Evolutionary conservation across 2,113 vertebrate species (phyloP).

Genomic region (Tympanuchus pallidicinctus): DNA sequence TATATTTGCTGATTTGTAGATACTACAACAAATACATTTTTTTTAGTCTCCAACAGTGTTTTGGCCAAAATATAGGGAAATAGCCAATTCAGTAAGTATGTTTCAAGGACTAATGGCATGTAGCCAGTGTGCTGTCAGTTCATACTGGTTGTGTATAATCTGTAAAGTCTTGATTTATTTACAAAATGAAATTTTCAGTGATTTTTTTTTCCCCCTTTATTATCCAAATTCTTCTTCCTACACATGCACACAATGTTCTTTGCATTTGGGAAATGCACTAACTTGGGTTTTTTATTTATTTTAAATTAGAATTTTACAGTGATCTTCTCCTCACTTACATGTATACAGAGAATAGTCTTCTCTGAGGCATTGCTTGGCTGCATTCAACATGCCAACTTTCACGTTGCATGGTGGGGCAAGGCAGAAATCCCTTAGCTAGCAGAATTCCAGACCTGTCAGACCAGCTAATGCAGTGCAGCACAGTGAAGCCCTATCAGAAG

Average conservation of each 20-base stretch:
- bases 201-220: neutral
- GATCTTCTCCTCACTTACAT: fast-evolving
- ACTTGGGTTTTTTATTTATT: neutral
- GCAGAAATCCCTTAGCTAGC: neutral
- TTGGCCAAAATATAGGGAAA: neutral
- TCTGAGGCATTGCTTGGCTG: neutral
- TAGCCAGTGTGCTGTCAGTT: neutral
- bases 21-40: neutral
- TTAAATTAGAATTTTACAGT: neutral
- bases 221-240: neutral
- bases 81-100: neutral
- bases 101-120: neutral
- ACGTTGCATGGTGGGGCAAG: neutral
- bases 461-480: neutral
- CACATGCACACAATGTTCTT: neutral
- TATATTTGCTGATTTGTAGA: neutral
- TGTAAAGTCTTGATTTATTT: neutral
- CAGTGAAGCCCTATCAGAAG: neutral
- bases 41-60: neutral
- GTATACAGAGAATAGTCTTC: neutral
- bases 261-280: neutral
- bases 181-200: neutral
- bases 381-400: neutral
- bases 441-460: neutral
- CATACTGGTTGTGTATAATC: neutral